Evolutionary conservation across 2,113 vertebrate genomes (phyloP).

Genomic region (Trogon melanurus): DNA sequence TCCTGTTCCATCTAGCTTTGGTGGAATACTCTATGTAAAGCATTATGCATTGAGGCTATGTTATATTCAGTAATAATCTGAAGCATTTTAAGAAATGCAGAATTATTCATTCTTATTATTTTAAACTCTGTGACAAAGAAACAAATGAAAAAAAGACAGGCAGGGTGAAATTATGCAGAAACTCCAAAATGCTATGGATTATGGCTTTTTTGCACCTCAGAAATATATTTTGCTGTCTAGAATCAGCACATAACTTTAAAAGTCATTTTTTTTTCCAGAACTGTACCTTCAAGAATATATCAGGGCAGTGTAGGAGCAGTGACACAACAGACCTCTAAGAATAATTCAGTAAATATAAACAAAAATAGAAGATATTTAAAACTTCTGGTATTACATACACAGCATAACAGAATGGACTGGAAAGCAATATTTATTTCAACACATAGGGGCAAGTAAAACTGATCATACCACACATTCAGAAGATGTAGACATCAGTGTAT

Average conservation of each 20-base stretch:
- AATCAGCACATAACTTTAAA: background rate
- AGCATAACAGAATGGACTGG: background rate
- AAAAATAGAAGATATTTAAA: background rate
- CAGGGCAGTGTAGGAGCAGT: background rate
- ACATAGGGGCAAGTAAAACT: background rate
- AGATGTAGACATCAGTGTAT: slow-evolving; percentile 38
- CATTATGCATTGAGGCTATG: background rate
- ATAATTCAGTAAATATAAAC: background rate
- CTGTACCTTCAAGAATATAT: background rate
- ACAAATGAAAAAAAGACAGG: background rate
- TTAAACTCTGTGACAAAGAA: background rate
- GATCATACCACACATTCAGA: slow-evolving; percentile 67
- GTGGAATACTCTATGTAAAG: background rate
- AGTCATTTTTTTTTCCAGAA: background rate
- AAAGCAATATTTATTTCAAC: background rate
- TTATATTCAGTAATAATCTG: background rate
- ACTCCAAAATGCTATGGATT: background rate
- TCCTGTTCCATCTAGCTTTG: background rate
- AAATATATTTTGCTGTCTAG: background rate
- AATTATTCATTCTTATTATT: background rate
- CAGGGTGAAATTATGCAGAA: background rate
- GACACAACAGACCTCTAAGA: background rate
- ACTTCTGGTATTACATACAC: background rate
- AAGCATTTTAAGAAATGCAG: background rate
- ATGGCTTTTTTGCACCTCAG: background rate